Conservation (phyloP, 2,113 vertebrate species). For the Globicephala melas region DNA sequence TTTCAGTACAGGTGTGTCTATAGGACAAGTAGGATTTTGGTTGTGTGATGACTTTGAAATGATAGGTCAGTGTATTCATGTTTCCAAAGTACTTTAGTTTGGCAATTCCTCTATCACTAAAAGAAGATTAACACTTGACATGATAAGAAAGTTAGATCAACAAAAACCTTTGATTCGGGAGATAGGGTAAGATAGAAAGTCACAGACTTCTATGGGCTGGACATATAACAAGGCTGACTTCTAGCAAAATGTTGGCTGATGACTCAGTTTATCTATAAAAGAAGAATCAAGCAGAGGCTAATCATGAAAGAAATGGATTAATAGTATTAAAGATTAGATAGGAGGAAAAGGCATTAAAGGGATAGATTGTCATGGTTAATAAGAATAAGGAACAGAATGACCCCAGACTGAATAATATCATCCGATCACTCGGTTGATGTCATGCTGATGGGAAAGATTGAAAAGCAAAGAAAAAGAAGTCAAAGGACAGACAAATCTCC, state of each 20-base stretch:
- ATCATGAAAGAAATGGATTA: slow-evolving; percentile 67
- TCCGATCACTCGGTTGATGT: background rate
- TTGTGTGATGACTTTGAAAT: slow-evolving; percentile 57
- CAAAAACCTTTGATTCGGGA: slow-evolving; percentile 58
- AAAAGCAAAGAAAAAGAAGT: slow-evolving; percentile 54
- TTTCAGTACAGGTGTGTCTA: background rate
- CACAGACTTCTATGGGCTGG: slow-evolving; percentile 19
- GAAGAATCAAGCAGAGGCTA: slow-evolving; percentile 55
- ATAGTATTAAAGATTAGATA: slow-evolving; percentile 71
- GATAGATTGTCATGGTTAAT: slow-evolving; percentile 54
- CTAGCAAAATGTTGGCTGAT: slow-evolving; percentile 54
- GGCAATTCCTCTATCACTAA: slow-evolving; percentile 51
- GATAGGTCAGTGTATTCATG: slow-evolving; percentile 63
- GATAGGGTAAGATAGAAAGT: slow-evolving; percentile 70
- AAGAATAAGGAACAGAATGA: slow-evolving; percentile 51
- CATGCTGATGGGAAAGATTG: slow-evolving; percentile 37
- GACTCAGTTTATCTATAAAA: slow-evolving; percentile 74
- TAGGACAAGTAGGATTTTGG: slow-evolving; percentile 34
- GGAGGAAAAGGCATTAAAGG: slow-evolving; percentile 52
- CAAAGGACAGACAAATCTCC: slow-evolving; percentile 30
- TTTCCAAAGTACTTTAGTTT: slow-evolving; percentile 60
- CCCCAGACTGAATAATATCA: slow-evolving; percentile 47
- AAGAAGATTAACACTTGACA: slow-evolving; percentile 70
- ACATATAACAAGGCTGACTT: slow-evolving; percentile 33
- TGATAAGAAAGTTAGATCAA: slow-evolving; percentile 69